Base-by-base conservation (phyloP, 2,113 vertebrate genomes). In the Junco hyemalis region DNA sequence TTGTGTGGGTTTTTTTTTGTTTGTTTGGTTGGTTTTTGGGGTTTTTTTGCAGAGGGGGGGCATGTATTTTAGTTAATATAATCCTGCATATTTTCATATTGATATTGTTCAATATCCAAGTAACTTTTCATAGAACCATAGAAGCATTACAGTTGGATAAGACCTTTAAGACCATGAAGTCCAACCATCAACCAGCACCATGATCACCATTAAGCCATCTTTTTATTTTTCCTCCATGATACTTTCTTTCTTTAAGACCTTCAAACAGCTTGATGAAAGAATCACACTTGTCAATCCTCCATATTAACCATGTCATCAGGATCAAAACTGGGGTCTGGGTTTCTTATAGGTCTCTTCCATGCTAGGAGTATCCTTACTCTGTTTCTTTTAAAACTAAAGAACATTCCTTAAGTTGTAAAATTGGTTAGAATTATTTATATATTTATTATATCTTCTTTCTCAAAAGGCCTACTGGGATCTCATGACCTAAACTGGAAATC, bases 201-300 rank as follows among this genome's bases (percentile, higher is more conserved):
- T 35, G n/a, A 4, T 47, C 29, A 11, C 29, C 48, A 64, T 48
- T 17, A 48, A 64, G 48, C 11, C n/a, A 33, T 36, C 12, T 31
- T 69, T 76, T 40, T 64, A 5, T 0, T 33, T 80, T 61, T 77
- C 23, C 12, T 83, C 29, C 28, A 56, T n/a, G 3, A 79, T 63
- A 3, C 73, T 92, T 53, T 76, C 44, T 88, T 76, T 79, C 61
- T 65, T 61, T 68, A 66, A 86, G 40, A 56, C 35, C 60, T 81
- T 65, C 42, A 59, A 66, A 59, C 2, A 71, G 14, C 19, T 68
- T 56, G 14, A 36, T 60, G 22, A 65, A 76, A 29, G 38, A 80
- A 64, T 64, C 19, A 21, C 0, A 0, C 6, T 63, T 82, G 29
- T n/a, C 48, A 88, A 1, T 23, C 20, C 28, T 40, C 21, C 35